phyloP scores from a whole-genome alignment of 2,113 vertebrate species.

The Apistogramma diplotaenia region DNA sequence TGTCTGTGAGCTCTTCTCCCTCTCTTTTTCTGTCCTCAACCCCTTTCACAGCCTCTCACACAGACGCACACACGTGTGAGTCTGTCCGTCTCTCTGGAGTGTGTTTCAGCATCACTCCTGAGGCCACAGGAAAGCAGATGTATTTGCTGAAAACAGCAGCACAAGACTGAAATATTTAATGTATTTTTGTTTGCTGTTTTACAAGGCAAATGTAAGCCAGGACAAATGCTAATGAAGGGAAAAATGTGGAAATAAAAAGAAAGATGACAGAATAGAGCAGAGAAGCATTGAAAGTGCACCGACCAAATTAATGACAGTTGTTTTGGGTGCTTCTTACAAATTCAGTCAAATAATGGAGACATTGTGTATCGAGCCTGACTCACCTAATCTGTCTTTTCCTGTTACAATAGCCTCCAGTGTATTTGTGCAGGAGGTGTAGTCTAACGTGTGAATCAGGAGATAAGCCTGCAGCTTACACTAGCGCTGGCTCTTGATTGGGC shows the following conservation, averaged over 20 bases:
- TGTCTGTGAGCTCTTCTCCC: not conserved
- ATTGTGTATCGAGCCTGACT: conserved; percentile 22
- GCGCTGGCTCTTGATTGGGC: not conserved
- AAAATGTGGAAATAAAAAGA: not conserved
- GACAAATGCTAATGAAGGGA: not conserved
- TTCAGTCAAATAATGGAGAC: not conserved
- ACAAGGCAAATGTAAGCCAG: not conserved
- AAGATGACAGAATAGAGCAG: not conserved
- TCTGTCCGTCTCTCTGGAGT: not conserved
- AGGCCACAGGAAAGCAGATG: not conserved
- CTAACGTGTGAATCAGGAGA: conserved; percentile 50
- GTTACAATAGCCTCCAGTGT: not conserved
- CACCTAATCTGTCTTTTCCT: conserved; percentile 20
- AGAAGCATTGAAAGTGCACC: not conserved
- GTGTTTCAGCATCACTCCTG: not conserved
- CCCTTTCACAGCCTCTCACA: not conserved
- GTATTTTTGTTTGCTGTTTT: not conserved
- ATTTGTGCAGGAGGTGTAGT: conserved; percentile 37
- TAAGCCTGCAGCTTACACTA: conserved; percentile 38
- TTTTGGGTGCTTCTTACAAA: conserved; percentile 1
- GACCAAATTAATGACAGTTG: not conserved
- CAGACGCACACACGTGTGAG: not conserved
- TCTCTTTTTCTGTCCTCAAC: not conserved
- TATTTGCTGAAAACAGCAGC: not conserved
- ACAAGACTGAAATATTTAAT: not conserved